Base-by-base conservation (phyloP, 2,888 invertebrate species). In the Fissipunctia ypsillon region DNA sequence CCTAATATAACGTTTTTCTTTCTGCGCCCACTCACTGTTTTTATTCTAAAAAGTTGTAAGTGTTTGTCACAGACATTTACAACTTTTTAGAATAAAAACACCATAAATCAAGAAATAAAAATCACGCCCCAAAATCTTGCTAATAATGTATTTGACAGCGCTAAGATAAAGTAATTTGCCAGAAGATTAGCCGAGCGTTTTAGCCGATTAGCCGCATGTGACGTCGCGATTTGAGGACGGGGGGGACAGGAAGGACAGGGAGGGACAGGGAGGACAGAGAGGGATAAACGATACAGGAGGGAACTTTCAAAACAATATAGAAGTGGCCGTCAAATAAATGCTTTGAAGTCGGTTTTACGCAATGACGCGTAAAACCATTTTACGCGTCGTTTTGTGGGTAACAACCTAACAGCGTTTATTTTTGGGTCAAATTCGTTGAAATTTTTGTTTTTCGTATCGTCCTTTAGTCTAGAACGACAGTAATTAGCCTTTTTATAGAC, bases 291-390 rank as follows among this genome's bases (percentile, higher is more conserved):
- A 28, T 28, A 9, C 16, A n/a, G 35, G 60, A 60, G 68, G 61
- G 54, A 61, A 81, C 65, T 81, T 77, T 31, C 65, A 66, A 75
- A 81, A 82, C 69, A 82, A 71, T 78, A 73, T 81, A 73, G 73
- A 78, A 74, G 74, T 73, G 67, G 65, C 56, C 60, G 68, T 54
- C 74, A 72, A 76, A 79, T 68, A 67, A 80, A 68, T 45, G 68
- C 80, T 85, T 80, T 84, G 84, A 85, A 76, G 76, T 78, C 28
- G 50, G 52, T 38, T 82, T 59, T 45, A 69, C 73, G 82, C 65
- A 66, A 54, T 81, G 81, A 69, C 35, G 76, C 71, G 81, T 63
- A 54, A 77, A 78, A 60, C 71, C 63, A 68, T 73, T 69, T 75
- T 59, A 66, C 65, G 66, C n/a, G 7, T 52, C 45, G 43, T 50